Evolutionary conservation across 2,888 invertebrate genomes (phyloP).

Genomic region (Orthonevra nobilis): DNA sequence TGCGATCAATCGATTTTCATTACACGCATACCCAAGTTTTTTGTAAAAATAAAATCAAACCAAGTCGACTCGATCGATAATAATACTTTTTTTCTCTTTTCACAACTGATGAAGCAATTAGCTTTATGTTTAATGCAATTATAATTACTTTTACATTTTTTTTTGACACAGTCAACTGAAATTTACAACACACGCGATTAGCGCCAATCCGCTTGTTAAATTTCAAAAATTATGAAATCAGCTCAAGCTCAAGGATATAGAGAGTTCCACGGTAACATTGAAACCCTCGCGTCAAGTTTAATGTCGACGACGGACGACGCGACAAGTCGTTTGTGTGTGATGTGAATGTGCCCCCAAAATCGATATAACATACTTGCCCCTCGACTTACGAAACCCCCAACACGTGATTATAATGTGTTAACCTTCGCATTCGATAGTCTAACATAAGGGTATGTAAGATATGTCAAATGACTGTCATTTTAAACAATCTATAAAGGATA

Average conservation of each 20-base stretch:
- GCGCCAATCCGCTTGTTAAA: slow-evolving; percentile 11
- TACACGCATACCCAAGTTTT: slow-evolving; percentile 4
- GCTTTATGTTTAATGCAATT: background rate
- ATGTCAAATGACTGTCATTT: slow-evolving; percentile 9
- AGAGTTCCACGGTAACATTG: slow-evolving; percentile 16
- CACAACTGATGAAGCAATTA: too few species aligned
- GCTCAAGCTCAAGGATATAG: slow-evolving; percentile 65
- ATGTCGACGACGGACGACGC: slow-evolving; percentile 36
- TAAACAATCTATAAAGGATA: background rate
- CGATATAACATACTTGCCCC: too few species aligned
- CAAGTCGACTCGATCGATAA: too few species aligned
- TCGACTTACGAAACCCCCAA: too few species aligned
- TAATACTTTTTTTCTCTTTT: too few species aligned
- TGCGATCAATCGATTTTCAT: slow-evolving; percentile 30
- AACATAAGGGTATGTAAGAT: too few species aligned
- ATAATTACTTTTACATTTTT: slow-evolving; percentile 20
- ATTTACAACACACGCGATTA: slow-evolving; percentile 8
- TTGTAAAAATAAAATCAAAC: background rate
- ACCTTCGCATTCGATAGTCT: too few species aligned
- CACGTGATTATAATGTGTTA: too few species aligned
- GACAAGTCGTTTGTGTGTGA: too few species aligned
- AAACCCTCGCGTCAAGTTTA: slow-evolving; percentile 57
- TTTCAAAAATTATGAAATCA: slow-evolving; percentile 51
- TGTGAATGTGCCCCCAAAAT: too few species aligned
- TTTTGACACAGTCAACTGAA: slow-evolving; percentile 3